Percentiles rank a stretch among this genome's conserved stretches.
phyloP scores from a whole-genome alignment of 1,140 invertebrate genomes.

The Apis laboriosa region DNA sequence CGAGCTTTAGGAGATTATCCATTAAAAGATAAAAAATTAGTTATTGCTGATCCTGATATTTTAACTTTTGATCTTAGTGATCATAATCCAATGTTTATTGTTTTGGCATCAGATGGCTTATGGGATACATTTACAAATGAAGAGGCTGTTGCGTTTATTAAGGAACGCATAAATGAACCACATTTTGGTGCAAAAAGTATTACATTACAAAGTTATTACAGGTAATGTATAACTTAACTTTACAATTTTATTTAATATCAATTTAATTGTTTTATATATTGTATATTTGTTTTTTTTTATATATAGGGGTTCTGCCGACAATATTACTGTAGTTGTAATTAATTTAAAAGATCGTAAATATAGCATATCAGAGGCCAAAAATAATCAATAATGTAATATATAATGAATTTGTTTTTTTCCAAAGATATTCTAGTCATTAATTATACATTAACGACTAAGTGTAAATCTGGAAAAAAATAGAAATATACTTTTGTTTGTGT shows the following conservation, averaged over 20 bases:
- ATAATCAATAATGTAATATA: constrained; percentile 42
- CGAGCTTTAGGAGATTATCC: constrained; percentile 97
- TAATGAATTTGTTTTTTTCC: constrained; percentile 27
- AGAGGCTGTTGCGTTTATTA: constrained; percentile 94
- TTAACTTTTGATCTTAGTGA: constrained; percentile 94
- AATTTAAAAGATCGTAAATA: constrained; percentile 87
- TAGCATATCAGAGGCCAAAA: constrained; percentile 60
- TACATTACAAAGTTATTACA: constrained; percentile 93
- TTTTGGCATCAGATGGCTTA: constrained; percentile 96
- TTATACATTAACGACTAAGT: constrained; percentile 30
- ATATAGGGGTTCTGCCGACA: constrained; percentile 93
- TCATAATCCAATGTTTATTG: constrained; percentile 93
- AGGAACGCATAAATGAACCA: constrained; percentile 90
- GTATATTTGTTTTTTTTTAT: constrained; percentile 35
- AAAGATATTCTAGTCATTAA: constrained; percentile 56
- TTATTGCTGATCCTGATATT: constrained; percentile 97
- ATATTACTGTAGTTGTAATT: constrained; percentile 96
- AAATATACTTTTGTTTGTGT: background rate
- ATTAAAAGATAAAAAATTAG: constrained; percentile 94
- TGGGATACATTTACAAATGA: constrained; percentile 98
- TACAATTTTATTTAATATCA: constrained; percentile 8
- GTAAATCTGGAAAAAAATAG: constrained; percentile 9
- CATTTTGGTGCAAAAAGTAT: constrained; percentile 95
- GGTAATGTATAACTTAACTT: constrained; percentile 55
- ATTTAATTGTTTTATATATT: constrained; percentile 22